Percentiles rank a stretch among this genome's conserved stretches.
phyloP scores from a whole-genome alignment of 2,113 vertebrate species.

The Sminthopsis crassicaudata region DNA sequence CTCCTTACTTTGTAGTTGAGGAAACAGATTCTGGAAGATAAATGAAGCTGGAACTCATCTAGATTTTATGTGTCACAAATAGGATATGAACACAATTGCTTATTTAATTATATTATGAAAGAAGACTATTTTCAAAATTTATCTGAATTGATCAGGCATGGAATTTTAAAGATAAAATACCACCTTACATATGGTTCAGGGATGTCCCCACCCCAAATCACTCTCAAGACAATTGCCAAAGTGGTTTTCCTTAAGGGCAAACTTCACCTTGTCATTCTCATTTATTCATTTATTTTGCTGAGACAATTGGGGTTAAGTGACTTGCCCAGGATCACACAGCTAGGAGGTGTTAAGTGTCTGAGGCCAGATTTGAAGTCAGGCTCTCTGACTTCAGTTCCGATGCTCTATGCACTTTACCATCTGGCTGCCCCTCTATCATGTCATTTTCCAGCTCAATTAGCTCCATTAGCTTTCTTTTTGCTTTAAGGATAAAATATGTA shows the following conservation, averaged over 20 bases:
- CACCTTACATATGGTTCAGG: not conserved
- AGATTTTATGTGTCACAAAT: not conserved
- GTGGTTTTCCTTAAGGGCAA: not conserved
- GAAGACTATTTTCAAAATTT: constrained; percentile 40
- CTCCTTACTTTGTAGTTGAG: not conserved
- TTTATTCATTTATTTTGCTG: no score
- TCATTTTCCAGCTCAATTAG: not conserved
- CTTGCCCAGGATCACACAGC: no score
- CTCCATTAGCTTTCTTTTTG: not conserved
- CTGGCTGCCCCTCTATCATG: not conserved
- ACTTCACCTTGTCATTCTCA: not conserved
- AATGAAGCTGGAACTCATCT: not conserved
- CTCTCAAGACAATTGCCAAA: not conserved
- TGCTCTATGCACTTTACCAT: no score
- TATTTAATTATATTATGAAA: constrained; percentile 54
- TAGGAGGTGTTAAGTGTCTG: no score
- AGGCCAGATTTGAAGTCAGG: no score
- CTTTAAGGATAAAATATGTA: not conserved
- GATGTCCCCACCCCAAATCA: not conserved
- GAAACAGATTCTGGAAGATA: not conserved
- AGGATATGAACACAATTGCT: not conserved
- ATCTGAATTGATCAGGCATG: not conserved
- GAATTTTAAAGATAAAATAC: not conserved
- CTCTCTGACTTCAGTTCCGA: no score
- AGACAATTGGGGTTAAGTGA: no score